Evolutionary conservation across 2,797 vertebrate species (phyloP), one percentile per base, ranked within the genome.

Genomic region (Emydoidea blandingii): DNA sequence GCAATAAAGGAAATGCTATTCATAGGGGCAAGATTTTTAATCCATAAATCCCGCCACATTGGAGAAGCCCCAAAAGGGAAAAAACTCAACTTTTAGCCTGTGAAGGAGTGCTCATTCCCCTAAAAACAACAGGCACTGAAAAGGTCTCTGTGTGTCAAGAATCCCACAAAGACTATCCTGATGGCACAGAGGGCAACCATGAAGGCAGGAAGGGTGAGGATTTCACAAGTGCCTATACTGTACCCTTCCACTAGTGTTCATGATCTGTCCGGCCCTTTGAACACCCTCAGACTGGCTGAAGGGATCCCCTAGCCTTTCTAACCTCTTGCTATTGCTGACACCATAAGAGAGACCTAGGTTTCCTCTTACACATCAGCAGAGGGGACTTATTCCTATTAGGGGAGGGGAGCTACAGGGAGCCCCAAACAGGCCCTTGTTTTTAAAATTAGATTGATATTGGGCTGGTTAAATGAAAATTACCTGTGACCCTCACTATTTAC

Each of bases 91-190:
- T 54, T 81, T 93, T 92, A 47, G 44, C 29, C 12, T 76, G 79
- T 80, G 85, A 92, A 81, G 83, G 52, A 49, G 85, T 6, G 34
- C 89, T 81, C 83, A 79, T 89, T 78, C 92, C 86, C 76, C 91
- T 83, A 91, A 83, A 89, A 94, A 53, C 94, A 74, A 27, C 85
- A 78, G 93, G 87, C n/a, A 86, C 91, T 76, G 34, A 90, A 94
- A 41, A 80, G 5, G 78, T 27, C 87, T 83, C 88, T 95, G 76
- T 92, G 78, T 88, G 85, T 95, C 88, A 78, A 81, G 92, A 95
- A 89, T 15, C 44, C 65, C 88, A 88, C 92, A 92, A 87, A 91
- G 82, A 56, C 93, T 91, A 92, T 34, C 92, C 94, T 94, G 82
- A 94, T 92, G 90, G 91, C 49, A 86, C 53, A 86, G 81, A 52